Base-by-base conservation (phyloP, 2,797 vertebrate species). In the Fringilla coelebs region DNA sequence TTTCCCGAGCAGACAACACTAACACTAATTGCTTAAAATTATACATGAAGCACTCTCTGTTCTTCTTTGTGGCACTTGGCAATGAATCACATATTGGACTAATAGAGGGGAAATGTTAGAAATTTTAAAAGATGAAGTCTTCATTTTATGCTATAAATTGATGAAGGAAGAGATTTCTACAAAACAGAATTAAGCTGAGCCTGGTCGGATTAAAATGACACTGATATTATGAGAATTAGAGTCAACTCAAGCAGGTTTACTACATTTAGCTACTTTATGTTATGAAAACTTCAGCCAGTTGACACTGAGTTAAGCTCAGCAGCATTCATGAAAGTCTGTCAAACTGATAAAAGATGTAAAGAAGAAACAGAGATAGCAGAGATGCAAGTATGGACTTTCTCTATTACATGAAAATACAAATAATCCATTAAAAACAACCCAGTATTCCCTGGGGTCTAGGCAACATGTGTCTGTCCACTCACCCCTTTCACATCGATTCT, bases 21-120 rank as follows among this genome's bases (percentile, higher is more conserved):
- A 93, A 63, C 36, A 76, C 4, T 87, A 95, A 81, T 67, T 82
- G 52, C 62, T 70, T 81, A 71, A 91, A 96, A 78, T 66, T 84
- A 78, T 9, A 63, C 24, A 48, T 17, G 15, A 87, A 85, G 20
- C 12, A 85, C 21, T 73, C 61, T 49, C 67, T 1, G 1, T 58
- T 65, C 20, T 67, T 91, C 34, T 72, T 78, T 51, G 31, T 38
- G 58, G 26, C n/a, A 84, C 15, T 63, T 72, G 31, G 34, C 72
- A 93, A 68, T 76, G 63, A 88, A 87, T 67, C 51, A 82, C 24
- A 71, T 54, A 62, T 13, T 78, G 48, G 77, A 87, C 25, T 49
- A 93, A 82, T 1, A 81, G 20, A 79, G 17, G 11, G 8, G 9
- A 73, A 63, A 82, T 31, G 48, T 58, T 76, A 73, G 26, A 71